phyloP scores from a whole-genome alignment of 2,797 vertebrate genomes.

The Syngnathus acus region DNA sequence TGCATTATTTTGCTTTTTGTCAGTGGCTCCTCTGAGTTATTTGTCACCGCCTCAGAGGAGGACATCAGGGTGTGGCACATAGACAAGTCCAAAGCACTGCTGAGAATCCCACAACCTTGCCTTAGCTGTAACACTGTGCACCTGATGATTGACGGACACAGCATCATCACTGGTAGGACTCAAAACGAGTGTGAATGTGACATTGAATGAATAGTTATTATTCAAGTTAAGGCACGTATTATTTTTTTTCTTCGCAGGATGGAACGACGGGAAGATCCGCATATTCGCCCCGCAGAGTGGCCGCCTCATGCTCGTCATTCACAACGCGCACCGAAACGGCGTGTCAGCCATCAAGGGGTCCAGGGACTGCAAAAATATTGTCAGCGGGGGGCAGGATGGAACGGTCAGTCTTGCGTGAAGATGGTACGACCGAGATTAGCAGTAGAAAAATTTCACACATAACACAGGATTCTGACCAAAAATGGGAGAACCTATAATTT shows the following conservation, averaged over 20 bases:
- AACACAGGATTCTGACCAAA: no score
- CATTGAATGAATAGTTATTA: no score
- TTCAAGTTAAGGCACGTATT: no score
- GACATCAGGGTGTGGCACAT: conserved; percentile 85
- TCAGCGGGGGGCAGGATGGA: conserved; percentile 85
- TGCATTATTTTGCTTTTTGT: neutral
- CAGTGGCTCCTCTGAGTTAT: conserved; percentile 79
- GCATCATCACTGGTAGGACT: conserved; percentile 84
- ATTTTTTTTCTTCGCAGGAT: conserved; percentile 59
- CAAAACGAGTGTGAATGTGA: neutral
- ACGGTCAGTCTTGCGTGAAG: conserved; percentile 64
- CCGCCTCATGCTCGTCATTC: conserved; percentile 63
- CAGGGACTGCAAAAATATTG: conserved; percentile 72
- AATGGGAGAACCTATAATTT: no score
- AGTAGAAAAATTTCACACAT: no score
- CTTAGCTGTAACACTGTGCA: conserved; percentile 79
- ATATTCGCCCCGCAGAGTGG: conserved; percentile 79
- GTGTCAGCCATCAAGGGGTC: conserved; percentile 78
- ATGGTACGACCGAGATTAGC: neutral
- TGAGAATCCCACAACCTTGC: conserved; percentile 78
- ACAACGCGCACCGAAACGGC: conserved; percentile 74
- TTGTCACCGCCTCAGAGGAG: conserved; percentile 80
- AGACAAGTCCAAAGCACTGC: conserved; percentile 71
- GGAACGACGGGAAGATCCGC: conserved; percentile 83
- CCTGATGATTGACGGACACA: conserved; percentile 76